These are phyloP conservation scores for Lynx canadensis DNA, from an alignment of 2,113 vertebrate genomes.

Conservation along the genomic window DNA sequence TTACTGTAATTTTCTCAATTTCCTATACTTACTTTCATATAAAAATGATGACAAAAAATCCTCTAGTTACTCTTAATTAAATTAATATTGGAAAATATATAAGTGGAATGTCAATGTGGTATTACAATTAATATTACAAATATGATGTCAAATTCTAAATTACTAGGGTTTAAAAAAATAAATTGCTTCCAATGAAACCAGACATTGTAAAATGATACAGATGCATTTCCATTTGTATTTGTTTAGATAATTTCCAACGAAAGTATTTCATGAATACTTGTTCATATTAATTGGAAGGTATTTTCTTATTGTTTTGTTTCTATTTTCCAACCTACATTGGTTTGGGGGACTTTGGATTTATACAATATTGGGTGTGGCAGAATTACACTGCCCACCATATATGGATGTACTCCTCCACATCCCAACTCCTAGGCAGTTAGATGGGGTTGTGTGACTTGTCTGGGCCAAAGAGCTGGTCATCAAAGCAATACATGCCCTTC, in stretches of 20 bases:
- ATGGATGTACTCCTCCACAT: neutral
- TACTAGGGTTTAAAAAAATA: neutral
- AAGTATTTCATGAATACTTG: neutral
- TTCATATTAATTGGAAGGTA: neutral
- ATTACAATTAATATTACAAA: constrained; percentile 33
- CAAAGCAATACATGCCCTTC: neutral
- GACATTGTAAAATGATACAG: neutral
- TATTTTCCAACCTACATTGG: neutral
- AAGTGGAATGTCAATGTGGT: neutral
- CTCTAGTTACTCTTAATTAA: constrained; percentile 48
- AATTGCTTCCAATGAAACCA: constrained; percentile 38
- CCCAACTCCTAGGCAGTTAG: neutral
- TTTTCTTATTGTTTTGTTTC: constrained; percentile 15
- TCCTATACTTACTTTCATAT: constrained; percentile 32
- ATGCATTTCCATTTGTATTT: constrained; percentile 18
- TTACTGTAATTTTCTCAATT: constrained; percentile 24
- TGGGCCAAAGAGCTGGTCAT: neutral
- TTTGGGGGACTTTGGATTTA: neutral
- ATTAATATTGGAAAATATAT: constrained; percentile 19
- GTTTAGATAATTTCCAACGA: neutral
- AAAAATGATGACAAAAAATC: constrained; percentile 36
- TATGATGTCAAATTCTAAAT: constrained; percentile 21
- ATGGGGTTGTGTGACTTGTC: neutral
- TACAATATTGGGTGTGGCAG: neutral
- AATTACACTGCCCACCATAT: neutral